phyloP scores from a whole-genome alignment of 2,113 vertebrate species.

The Chrysochloris asiatica region DNA sequence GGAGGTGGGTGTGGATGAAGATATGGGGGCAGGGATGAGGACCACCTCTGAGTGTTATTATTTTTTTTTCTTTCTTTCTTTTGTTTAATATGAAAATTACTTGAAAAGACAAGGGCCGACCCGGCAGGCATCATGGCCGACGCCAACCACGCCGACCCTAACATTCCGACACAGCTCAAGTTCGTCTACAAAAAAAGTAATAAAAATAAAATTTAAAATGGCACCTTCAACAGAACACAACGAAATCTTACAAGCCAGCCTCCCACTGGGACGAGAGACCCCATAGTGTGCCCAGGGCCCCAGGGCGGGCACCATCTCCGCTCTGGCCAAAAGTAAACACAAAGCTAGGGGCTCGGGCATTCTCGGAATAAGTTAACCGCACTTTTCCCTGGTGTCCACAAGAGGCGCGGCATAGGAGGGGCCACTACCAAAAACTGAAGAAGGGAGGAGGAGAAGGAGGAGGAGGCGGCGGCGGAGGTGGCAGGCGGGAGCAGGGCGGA shows the following conservation, averaged over 20 bases:
- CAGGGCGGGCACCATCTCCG: constrained; percentile 76
- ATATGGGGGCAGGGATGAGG: background rate
- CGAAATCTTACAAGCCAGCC: constrained; percentile 78
- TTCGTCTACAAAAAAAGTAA: constrained; percentile 88
- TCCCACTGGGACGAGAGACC: constrained; percentile 65
- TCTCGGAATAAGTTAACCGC: constrained; percentile 92
- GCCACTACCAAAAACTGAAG: constrained; percentile 76
- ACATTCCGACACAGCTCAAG: constrained; percentile 84
- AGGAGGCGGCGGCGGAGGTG: constrained; percentile 83
- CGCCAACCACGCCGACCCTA: constrained; percentile 76
- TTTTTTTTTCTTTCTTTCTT: constrained; percentile 76
- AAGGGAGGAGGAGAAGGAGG: constrained; percentile 57
- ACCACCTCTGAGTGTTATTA: constrained; percentile 63
- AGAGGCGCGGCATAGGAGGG: constrained; percentile 71
- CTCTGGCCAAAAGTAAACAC: constrained; percentile 82
- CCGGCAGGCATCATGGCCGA: constrained; percentile 79
- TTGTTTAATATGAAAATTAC: constrained; percentile 81
- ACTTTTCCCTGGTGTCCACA: constrained; percentile 81
- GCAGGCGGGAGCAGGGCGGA: constrained; percentile 80
- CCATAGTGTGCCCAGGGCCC: constrained; percentile 63
- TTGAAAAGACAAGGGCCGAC: constrained; percentile 84
- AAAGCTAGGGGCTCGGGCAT: constrained; percentile 84
- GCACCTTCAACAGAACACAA: constrained; percentile 86
- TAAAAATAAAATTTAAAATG: constrained; percentile 89
- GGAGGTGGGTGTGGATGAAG: background rate